phyloP scores from a whole-genome alignment of 2,113 vertebrate species.

The Pollachius pollachius region DNA sequence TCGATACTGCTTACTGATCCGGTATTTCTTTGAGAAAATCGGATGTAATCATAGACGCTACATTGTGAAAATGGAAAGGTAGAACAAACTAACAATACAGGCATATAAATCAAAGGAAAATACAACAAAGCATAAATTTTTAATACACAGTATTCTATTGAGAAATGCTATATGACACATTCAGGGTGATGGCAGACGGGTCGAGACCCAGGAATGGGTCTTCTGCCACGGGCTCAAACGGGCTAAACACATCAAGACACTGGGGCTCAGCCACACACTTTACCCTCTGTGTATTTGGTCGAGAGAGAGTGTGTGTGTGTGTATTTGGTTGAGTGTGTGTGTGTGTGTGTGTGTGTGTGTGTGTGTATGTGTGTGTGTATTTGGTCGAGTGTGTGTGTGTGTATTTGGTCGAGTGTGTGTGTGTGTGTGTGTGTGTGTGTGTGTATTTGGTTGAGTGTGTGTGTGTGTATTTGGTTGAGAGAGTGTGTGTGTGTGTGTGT shows the following conservation, averaged over 20 bases:
- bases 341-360: neutral
- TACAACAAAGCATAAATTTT: too few relatives aligned
- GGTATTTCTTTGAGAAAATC: too few relatives aligned
- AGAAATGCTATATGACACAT: too few relatives aligned
- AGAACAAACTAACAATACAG: too few relatives aligned
- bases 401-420: neutral
- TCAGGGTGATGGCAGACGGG: too few relatives aligned
- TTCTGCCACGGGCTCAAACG: conserved; percentile 21
- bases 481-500: neutral
- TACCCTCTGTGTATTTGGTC: neutral
- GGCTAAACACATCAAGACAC: conserved; percentile 15
- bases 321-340: neutral
- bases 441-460: conserved; percentile 29
- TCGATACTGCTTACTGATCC: too few relatives aligned
- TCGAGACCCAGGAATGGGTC: too few relatives aligned
- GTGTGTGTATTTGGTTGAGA: neutral
- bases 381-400: conserved; percentile 3
- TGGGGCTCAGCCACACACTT: neutral
- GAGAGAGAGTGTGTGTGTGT: neutral
- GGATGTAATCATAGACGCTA: too few relatives aligned
- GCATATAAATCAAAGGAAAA: too few relatives aligned
- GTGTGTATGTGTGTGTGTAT: neutral
- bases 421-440: conserved; percentile 30
- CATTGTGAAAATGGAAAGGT: too few relatives aligned
- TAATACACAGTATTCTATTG: too few relatives aligned